These are phyloP conservation scores for Nowickia ferox DNA, from an alignment of 2,888 invertebrate genomes.

Conservation along the genomic window DNA sequence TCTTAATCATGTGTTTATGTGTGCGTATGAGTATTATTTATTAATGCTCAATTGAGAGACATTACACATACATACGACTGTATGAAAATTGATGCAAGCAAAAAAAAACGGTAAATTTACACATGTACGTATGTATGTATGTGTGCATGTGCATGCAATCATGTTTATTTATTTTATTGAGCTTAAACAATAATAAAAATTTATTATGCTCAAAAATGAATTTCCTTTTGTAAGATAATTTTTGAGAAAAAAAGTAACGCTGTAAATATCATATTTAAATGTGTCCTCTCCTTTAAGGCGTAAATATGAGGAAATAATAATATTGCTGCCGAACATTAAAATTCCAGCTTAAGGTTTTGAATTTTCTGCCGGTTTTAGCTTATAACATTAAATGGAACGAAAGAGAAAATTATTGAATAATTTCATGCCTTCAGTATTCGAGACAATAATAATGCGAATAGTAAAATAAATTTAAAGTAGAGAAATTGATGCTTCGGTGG, in stretches of 20 bases:
- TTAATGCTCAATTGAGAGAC: conserved; percentile 2
- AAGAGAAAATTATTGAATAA: background rate
- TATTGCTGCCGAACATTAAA: no score
- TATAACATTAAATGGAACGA: background rate
- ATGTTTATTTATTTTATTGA: background rate
- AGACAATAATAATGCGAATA: no score
- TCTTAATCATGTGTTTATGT: background rate
- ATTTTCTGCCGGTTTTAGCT: no score
- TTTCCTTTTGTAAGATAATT: background rate
- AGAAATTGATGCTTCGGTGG: no score
- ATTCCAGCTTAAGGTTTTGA: no score
- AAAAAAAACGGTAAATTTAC: background rate
- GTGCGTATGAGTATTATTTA: conserved; percentile 28
- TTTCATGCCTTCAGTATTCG: no score
- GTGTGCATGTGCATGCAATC: no score
- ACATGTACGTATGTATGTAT: background rate
- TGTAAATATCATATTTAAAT: no score
- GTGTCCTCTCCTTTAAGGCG: no score
- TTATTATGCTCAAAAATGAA: background rate
- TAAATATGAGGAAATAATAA: no score
- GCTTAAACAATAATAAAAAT: background rate
- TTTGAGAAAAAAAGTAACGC: no score
- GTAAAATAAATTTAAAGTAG: no score
- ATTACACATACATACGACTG: conserved; percentile 17
- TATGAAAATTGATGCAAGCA: background rate